Conservation (phyloP, 1,140 invertebrate species). For the Lanistes nyassanus region DNA sequence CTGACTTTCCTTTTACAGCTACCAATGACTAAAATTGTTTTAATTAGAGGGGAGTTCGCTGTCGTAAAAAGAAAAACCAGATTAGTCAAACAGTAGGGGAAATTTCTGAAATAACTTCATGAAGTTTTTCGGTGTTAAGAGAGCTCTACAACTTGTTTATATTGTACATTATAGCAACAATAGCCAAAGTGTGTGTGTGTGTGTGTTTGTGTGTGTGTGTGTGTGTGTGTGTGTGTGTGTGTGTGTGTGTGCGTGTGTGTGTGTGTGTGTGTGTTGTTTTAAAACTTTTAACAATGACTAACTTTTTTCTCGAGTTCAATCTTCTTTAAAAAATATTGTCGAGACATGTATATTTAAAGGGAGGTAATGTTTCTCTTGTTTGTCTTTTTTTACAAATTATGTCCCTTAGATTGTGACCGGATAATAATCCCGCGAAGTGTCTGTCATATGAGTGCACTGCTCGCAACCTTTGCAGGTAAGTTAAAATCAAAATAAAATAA, state of each 20-base stretch:
- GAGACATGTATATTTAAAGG: background rate
- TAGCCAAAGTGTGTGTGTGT: background rate
- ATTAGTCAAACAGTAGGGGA: too few species aligned
- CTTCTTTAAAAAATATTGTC: background rate
- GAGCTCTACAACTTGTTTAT: too few species aligned
- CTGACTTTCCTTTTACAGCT: too few species aligned
- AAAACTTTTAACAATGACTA: background rate
- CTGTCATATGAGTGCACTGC: background rate
- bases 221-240: background rate
- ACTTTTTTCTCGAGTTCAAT: constrained; percentile 11
- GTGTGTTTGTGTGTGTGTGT: too few species aligned
- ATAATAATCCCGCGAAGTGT: background rate
- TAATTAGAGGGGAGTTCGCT: too few species aligned
- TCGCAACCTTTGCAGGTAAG: background rate
- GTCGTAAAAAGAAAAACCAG: too few species aligned
- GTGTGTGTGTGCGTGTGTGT: background rate
- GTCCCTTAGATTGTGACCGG: background rate
- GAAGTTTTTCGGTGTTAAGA: too few species aligned
- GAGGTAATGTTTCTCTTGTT: background rate
- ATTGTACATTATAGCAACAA: too few species aligned
- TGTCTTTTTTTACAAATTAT: background rate
- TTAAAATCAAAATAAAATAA: too few species aligned
- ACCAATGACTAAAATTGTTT: too few species aligned
- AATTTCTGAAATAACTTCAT: too few species aligned
- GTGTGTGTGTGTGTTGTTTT: too few species aligned